Percentiles rank a stretch among this genome's conserved stretches.
Evolutionary conservation across 2,113 vertebrate genomes (phyloP).

Genomic region (Prolemur simus): DNA sequence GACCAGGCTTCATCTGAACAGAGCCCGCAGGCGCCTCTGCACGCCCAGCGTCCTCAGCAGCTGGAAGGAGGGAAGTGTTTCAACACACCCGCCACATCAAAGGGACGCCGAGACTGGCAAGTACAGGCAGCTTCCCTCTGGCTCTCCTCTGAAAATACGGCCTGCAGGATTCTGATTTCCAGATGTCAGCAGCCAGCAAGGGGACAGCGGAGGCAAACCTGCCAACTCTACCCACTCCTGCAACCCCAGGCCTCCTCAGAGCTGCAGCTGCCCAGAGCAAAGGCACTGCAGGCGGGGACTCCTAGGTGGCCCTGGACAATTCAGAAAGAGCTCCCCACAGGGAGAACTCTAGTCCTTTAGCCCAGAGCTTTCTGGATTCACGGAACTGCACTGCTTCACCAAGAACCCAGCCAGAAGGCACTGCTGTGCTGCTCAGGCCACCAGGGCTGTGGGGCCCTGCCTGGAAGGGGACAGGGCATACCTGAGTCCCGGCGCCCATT

Average conservation of each 20-base stretch:
- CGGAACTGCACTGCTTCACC: not conserved
- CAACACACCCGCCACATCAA: conserved; percentile 26
- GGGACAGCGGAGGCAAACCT: not conserved
- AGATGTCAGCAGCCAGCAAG: not conserved
- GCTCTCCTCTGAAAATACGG: not conserved
- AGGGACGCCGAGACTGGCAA: not conserved
- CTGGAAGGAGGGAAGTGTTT: not conserved
- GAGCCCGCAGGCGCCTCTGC: not conserved
- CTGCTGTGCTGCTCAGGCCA: not conserved
- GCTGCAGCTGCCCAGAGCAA: not conserved
- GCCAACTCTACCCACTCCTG: not conserved
- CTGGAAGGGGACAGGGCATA: conserved; percentile 61
- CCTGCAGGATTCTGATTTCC: not conserved
- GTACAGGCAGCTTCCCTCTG: not conserved
- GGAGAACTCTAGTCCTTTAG: not conserved
- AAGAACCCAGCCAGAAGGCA: not conserved
- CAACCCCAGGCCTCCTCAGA: not conserved
- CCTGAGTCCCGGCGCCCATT: conserved; percentile 93
- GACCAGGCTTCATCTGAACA: not conserved
- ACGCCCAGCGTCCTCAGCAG: not conserved
- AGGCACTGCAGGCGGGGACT: not conserved
- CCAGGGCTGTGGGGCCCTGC: not conserved
- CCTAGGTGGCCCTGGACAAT: not conserved
- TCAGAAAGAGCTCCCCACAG: not conserved
- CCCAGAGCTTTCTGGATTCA: not conserved